Evolutionary conservation across 1,140 invertebrate species (phyloP).

Genomic region (Brachionus sp.): DNA sequence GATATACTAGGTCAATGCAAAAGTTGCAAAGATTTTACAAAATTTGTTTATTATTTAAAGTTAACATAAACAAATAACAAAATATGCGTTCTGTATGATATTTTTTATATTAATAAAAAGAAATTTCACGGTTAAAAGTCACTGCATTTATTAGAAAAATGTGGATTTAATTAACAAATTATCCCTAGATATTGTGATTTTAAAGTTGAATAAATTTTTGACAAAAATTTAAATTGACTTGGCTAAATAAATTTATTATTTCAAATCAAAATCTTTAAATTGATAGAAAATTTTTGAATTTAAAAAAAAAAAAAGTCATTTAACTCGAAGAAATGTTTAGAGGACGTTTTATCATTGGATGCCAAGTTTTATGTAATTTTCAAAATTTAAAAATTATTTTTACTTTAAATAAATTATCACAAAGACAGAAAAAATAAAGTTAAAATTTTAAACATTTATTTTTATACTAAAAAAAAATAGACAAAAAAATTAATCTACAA

Average conservation of each 20-base stretch:
- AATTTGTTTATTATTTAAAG: background rate
- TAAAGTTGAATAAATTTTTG: no score
- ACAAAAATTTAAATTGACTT: no score
- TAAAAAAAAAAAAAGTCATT: no score
- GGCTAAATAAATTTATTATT: no score
- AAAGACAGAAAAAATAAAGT: background rate
- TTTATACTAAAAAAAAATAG: slow-evolving; percentile 6
- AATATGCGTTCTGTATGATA: background rate
- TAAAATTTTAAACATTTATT: background rate
- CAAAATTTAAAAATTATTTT: background rate
- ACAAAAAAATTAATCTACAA: background rate
- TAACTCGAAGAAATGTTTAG: background rate
- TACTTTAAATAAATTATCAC: background rate
- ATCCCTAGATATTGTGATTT: no score
- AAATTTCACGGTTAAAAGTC: background rate
- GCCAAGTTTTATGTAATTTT: background rate
- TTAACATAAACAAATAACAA: background rate
- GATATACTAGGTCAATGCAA: slow-evolving; percentile 4
- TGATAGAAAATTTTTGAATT: no score
- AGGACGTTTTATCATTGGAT: no score
- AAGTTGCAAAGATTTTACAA: background rate
- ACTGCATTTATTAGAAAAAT: no score
- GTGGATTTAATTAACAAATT: no score
- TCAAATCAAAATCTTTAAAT: no score
- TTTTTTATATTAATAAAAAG: background rate